phyloP scores from a whole-genome alignment of 2,113 vertebrate species.

The Peucedramus taeniatus region DNA sequence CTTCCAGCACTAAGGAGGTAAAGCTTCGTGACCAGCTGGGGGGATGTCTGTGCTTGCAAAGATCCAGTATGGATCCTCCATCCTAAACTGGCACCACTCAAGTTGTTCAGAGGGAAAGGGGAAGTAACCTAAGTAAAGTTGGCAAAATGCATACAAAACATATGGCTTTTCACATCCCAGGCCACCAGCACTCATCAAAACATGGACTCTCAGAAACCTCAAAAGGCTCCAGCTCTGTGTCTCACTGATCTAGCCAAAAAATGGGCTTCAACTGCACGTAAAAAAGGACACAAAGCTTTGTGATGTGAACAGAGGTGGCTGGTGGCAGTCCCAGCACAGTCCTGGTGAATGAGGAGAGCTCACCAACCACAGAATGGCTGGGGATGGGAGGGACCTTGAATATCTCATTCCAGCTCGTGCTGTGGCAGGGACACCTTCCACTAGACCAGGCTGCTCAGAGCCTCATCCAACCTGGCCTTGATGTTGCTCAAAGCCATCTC shows the following conservation, averaged over 20 bases:
- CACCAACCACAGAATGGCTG: not conserved
- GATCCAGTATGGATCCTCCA: not conserved
- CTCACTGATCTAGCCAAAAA: not conserved
- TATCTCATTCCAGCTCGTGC: not conserved
- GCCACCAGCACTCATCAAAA: not conserved
- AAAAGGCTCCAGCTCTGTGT: not conserved
- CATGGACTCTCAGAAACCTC: not conserved
- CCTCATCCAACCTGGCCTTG: not conserved
- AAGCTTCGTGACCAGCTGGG: not conserved
- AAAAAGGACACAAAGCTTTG: not conserved
- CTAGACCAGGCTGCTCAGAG: not conserved
- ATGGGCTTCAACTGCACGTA: rapidly evolving
- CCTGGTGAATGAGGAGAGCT: not conserved
- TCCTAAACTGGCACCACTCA: not conserved
- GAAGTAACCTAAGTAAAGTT: not conserved
- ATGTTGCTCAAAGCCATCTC: not conserved
- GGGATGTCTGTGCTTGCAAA: not conserved
- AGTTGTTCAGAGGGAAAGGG: not conserved
- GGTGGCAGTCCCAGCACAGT: not conserved
- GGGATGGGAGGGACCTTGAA: not conserved
- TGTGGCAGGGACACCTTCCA: not conserved
- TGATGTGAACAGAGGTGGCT: not conserved
- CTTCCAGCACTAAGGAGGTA: not conserved
- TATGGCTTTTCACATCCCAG: not conserved
- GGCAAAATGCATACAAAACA: not conserved